A percentile compares a stretch with the other conserved stretches of the same genome.
Evolutionary conservation across 2,888 invertebrate species (phyloP).

Genomic region (Ornithoptera priamus): DNA sequence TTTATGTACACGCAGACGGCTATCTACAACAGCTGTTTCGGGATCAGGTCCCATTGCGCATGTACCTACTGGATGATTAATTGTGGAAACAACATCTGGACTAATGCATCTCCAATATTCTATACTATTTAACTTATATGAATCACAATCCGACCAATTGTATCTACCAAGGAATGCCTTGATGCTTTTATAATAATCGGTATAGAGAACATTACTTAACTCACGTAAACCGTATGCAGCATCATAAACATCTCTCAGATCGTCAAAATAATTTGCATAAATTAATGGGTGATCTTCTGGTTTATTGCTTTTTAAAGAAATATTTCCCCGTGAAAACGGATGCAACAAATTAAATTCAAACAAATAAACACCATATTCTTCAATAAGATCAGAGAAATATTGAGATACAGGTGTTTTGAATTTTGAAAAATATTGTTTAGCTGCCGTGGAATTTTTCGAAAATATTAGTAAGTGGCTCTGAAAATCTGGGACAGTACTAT

Average conservation of each 20-base stretch:
- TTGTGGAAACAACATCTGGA: slow-evolving; percentile 68
- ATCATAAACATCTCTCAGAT: slow-evolving; percentile 72
- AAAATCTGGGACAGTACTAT: slow-evolving; percentile 52
- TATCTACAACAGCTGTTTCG: slow-evolving; percentile 59
- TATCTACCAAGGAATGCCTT: slow-evolving; percentile 47
- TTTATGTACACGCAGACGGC: slow-evolving; percentile 82
- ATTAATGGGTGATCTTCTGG: slow-evolving; percentile 78
- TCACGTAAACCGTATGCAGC: slow-evolving; percentile 48
- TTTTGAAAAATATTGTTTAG: slow-evolving; percentile 39
- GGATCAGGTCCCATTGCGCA: slow-evolving; percentile 78
- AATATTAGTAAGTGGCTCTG: slow-evolving; percentile 44
- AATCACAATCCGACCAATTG: slow-evolving; percentile 47
- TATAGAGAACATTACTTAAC: slow-evolving; percentile 47
- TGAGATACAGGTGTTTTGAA: slow-evolving; percentile 45
- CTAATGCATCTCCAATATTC: slow-evolving; percentile 56
- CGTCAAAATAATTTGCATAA: slow-evolving; percentile 79
- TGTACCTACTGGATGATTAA: slow-evolving; percentile 86
- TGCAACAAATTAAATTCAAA: slow-evolving; percentile 61
- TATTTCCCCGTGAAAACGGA: slow-evolving; percentile 75
- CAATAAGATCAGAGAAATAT: slow-evolving; percentile 44
- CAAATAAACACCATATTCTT: slow-evolving; percentile 49
- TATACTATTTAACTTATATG: slow-evolving; percentile 42
- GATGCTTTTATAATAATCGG: slow-evolving; percentile 48
- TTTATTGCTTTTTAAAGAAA: slow-evolving; percentile 78
- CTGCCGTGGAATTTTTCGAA: slow-evolving; percentile 48